Conservation (phyloP, 2,113 vertebrate genomes). For the Mola mola region DNA sequence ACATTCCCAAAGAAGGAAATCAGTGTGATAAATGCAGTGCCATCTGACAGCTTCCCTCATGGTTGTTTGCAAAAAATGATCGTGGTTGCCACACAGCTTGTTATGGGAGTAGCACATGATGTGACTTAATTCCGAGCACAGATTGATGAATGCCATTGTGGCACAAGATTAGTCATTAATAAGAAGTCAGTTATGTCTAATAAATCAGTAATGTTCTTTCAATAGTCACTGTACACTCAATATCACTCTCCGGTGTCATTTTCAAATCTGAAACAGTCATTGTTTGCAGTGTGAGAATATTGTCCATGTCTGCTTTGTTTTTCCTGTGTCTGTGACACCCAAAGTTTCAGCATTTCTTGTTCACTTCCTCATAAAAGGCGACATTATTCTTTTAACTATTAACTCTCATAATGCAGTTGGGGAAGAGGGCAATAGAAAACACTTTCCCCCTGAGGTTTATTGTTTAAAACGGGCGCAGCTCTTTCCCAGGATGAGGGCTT, state of each 20-base stretch:
- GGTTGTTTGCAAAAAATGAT: constrained; percentile 49
- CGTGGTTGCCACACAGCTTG: constrained; percentile 26
- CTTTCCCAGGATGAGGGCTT: constrained; percentile 80
- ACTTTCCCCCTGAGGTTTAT: constrained; percentile 75
- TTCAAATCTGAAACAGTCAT: constrained; percentile 23
- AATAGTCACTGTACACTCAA: constrained; percentile 23
- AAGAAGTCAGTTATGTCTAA: constrained; percentile 33
- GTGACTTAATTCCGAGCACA: no score
- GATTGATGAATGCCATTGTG: constrained; percentile 18
- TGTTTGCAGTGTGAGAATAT: constrained; percentile 18
- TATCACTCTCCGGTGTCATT: constrained; percentile 42
- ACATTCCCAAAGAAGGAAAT: not conserved
- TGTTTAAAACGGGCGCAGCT: constrained; percentile 77
- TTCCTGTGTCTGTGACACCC: constrained; percentile 26
- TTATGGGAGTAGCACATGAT: not conserved
- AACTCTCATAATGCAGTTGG: constrained; percentile 71
- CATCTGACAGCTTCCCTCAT: constrained; percentile 42
- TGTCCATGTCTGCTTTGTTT: constrained; percentile 39
- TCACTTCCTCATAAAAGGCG: constrained; percentile 55
- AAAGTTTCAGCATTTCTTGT: constrained; percentile 24
- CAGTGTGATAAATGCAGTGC: constrained; percentile 35
- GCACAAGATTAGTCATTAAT: constrained; percentile 38
- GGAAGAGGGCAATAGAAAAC: constrained; percentile 65
- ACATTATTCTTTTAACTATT: constrained; percentile 76
- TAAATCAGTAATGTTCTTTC: constrained; percentile 36